Evolutionary conservation across 2,797 vertebrate genomes (phyloP), one percentile per base, ranked within the genome.

Genomic region (Myotis findleyi): DNA sequence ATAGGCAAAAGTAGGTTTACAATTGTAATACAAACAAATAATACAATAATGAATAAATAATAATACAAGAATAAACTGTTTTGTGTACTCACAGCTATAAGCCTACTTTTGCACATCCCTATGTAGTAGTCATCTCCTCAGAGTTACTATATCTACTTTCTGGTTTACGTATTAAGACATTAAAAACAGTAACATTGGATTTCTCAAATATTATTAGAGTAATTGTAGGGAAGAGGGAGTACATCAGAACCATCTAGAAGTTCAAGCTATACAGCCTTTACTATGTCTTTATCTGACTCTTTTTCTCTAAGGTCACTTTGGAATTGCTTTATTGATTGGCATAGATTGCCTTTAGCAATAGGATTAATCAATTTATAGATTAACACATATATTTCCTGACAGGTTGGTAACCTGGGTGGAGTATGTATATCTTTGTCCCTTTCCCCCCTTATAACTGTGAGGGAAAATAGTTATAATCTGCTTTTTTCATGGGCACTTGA

Each of bases 121-220:
- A 12, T 53, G 33, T 47, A 83, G 38, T 57, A 83, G n/a, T 79
- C 93, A 38, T 57, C 44, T 83, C 21, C 91, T 83, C 51, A 77
- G 18, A 69, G 71, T 66, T 9, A 80, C 36, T 41, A 57, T 89
- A 88, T 73, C 77, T 51, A 80, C 30, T 41, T 86, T 89, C 18
- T 57, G 6, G 20, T 75, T 95, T 96, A 82, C 2, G 41, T 55
- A 41, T 76, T 91, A 69, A 91, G 51, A 87, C 47, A 33, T 59
- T 69, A 57, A 88, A 83, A 94, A 76, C 36, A 33, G 6, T 73
- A 87, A 30, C 41, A 49, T 66, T 38, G 18, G 36, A 27, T 84
- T 84, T 90, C 38, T 30, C 47, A 90, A 51, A 64, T 91, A 20
- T 44, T 86, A 93, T 13, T 55, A 62, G 49, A 77, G 57, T 85